These are phyloP conservation scores for Esox lucius DNA, from an alignment of 2,797 vertebrate species.

Conservation along the genomic window DNA sequence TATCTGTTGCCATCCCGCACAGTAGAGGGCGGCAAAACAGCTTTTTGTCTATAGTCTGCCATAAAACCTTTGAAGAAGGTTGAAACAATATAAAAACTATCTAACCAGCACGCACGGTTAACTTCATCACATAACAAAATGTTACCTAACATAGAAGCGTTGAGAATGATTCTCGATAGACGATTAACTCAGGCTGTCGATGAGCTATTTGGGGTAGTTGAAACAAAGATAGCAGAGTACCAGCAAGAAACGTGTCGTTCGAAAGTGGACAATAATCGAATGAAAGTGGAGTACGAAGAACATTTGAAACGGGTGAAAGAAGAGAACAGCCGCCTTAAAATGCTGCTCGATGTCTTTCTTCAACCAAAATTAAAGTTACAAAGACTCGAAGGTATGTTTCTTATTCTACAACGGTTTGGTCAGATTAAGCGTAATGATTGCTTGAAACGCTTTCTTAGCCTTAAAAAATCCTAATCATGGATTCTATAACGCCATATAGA, in stretches of 20 bases:
- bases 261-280: conserved; percentile 2
- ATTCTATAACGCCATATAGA: too few species aligned
- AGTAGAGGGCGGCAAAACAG: too few species aligned
- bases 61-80: too few species aligned
- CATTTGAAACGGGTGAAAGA: background rate
- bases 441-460: too few species aligned
- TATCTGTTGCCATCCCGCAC: too few species aligned
- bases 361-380: background rate
- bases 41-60: too few species aligned
- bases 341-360: background rate
- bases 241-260: background rate
- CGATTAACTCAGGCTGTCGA: background rate
- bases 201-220: background rate
- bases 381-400: background rate
- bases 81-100: background rate
- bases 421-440: too few species aligned
- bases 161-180: background rate
- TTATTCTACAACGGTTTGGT: background rate
- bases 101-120: background rate
- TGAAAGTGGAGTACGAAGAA: background rate
- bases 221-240: background rate
- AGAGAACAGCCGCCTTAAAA: background rate
- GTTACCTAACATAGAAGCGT: background rate
- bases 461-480: too few species aligned
- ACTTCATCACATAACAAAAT: background rate